These are phyloP conservation scores for Lysandra coridon DNA, from an alignment of 2,888 invertebrate species.

Conservation along the genomic window DNA sequence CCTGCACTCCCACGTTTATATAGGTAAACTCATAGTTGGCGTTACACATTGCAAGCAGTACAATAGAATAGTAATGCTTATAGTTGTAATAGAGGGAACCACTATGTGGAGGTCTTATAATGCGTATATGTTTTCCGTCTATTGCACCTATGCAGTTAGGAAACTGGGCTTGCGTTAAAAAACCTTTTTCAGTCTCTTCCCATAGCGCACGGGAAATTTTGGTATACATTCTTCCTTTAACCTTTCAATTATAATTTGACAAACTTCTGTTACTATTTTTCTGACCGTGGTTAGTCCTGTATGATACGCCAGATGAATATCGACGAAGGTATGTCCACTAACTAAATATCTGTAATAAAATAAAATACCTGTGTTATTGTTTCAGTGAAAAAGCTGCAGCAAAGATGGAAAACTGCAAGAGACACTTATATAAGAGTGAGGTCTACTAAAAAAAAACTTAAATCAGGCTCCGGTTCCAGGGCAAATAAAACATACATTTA, in stretches of 20 bases:
- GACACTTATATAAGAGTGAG: slow-evolving; percentile 42
- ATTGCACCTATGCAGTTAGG: slow-evolving; percentile 34
- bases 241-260: slow-evolving; percentile 45
- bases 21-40: slow-evolving; percentile 45
- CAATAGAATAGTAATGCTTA: slow-evolving; percentile 43
- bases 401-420: slow-evolving; percentile 39
- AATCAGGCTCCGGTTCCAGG: slow-evolving; percentile 42
- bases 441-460: slow-evolving; percentile 42
- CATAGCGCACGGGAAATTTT: slow-evolving; percentile 43
- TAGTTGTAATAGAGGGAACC: slow-evolving; percentile 45
- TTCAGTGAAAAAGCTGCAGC: slow-evolving; percentile 27
- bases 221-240: slow-evolving; percentile 43
- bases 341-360: slow-evolving; percentile 40
- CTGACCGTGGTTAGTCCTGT: slow-evolving; percentile 44
- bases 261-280: slow-evolving; percentile 44
- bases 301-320: slow-evolving; percentile 44
- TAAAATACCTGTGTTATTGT: slow-evolving; percentile 33
- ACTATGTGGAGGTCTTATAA: slow-evolving; percentile 40
- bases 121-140: slow-evolving; percentile 43
- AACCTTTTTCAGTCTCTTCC: slow-evolving; percentile 42
- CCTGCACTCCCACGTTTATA: slow-evolving; percentile 44
- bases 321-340: slow-evolving; percentile 44
- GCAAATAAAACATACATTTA: slow-evolving; percentile 31
- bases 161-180: slow-evolving; percentile 38
- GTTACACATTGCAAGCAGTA: slow-evolving; percentile 44